A percentile compares a stretch with the other conserved stretches of the same genome.
Evolutionary conservation across 2,113 vertebrate species (phyloP).

Genomic region (rabbit (Oryctolagus cuniculus)): mOryCun1.1 NC_091448.1:48997001-48997500

Average conservation of each 20-base stretch:
- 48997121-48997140: fast-evolving
- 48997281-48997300: background rate
- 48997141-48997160: background rate
- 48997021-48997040: background rate
- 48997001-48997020: background rate
- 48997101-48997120: constrained; percentile 35
- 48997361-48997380: no score
- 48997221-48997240: background rate
- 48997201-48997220: background rate
- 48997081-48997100: background rate
- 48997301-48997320: background rate
- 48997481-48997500: background rate
- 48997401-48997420: background rate
- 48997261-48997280: background rate
- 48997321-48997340: background rate
- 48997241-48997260: background rate
- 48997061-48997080: no score
- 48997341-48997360: background rate
- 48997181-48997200: background rate
- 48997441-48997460: background rate
- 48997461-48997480: background rate
- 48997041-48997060: background rate
- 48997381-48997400: background rate
- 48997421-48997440: background rate
- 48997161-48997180: background rate